A percentile compares a stretch with the other conserved stretches of the same genome.
Evolutionary conservation across 2,888 invertebrate genomes (phyloP).

Genomic region (Prionchulus punctatus): DNA sequence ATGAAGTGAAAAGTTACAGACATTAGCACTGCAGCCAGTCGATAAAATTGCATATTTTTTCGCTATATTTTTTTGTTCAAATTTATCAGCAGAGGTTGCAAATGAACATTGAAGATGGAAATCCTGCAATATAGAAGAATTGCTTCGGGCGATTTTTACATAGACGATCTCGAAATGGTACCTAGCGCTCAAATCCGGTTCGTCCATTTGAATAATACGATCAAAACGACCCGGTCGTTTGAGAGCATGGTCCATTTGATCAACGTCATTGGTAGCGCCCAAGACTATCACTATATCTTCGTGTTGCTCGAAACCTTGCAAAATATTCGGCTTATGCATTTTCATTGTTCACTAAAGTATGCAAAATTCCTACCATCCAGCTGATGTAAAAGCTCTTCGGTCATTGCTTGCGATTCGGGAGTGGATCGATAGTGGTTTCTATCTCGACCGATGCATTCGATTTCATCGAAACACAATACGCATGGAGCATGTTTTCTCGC

Average conservation of each 20-base stretch:
- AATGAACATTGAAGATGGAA: constrained; percentile 94
- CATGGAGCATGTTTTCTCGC: constrained; percentile 95
- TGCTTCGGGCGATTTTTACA: too few species aligned
- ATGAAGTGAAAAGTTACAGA: too few species aligned
- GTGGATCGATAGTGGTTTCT: constrained; percentile 62
- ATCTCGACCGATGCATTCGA: constrained; percentile 94
- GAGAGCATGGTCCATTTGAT: constrained; percentile 90
- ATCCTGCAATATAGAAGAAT: too few species aligned
- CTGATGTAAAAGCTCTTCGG: constrained; percentile 94
- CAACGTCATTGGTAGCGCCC: constrained; percentile 95
- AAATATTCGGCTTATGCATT: too few species aligned
- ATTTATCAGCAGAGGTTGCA: constrained; percentile 65
- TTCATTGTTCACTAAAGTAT: too few species aligned
- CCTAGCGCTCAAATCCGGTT: too few species aligned
- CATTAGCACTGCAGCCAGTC: too few species aligned
- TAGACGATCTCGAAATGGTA: too few species aligned
- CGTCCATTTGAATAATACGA: constrained; percentile 89
- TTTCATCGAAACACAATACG: constrained; percentile 97
- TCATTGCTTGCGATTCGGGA: constrained; percentile 92
- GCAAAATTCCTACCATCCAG: constrained; percentile 82
- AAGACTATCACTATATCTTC: constrained; percentile 79
- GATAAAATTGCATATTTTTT: constrained; percentile 95
- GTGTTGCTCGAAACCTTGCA: constrained; percentile 67
- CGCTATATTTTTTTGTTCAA: constrained; percentile 68
- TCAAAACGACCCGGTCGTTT: constrained; percentile 94